Conservation (phyloP, 2,888 invertebrate species). For the Stenoptilia bipunctidactyla region DNA sequence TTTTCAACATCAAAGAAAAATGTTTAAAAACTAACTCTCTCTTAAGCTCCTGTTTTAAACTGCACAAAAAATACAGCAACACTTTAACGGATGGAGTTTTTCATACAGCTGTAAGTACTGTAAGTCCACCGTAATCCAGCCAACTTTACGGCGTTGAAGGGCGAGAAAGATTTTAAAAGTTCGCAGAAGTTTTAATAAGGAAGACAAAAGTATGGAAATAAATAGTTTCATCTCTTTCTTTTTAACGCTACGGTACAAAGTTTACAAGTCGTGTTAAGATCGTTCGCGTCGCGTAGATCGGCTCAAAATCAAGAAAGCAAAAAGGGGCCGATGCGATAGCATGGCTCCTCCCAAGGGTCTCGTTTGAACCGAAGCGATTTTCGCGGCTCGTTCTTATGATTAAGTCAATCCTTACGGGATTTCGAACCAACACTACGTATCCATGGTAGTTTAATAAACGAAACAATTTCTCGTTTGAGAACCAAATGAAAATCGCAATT, state of each 20-base stretch:
- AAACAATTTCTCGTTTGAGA: no score
- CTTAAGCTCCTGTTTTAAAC: slow-evolving; percentile 28
- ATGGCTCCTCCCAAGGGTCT: slow-evolving; percentile 45
- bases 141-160: neutral
- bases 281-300: neutral
- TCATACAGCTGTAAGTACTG: slow-evolving; percentile 28
- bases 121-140: slow-evolving; percentile 43
- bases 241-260: neutral
- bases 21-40: neutral
- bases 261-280: neutral
- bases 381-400: slow-evolving; percentile 65
- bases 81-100: slow-evolving; percentile 38
- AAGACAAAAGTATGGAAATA: slow-evolving; percentile 12
- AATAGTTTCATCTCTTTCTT: neutral
- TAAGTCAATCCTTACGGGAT: slow-evolving; percentile 60
- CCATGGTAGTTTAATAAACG: no score
- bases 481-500: no score
- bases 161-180: slow-evolving; percentile 26
- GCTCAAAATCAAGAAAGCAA: slow-evolving; percentile 24
- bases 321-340: slow-evolving; percentile 36
- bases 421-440: slow-evolving; percentile 12
- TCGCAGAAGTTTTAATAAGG: slow-evolving; percentile 15
- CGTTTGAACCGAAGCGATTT: slow-evolving; percentile 60
- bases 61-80: slow-evolving; percentile 32
- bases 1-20: neutral